Evolutionary conservation across 37 sponge, comb jelly and placozoan species (phyloP).

Genomic region (Chondrosia reniformis): DNA sequence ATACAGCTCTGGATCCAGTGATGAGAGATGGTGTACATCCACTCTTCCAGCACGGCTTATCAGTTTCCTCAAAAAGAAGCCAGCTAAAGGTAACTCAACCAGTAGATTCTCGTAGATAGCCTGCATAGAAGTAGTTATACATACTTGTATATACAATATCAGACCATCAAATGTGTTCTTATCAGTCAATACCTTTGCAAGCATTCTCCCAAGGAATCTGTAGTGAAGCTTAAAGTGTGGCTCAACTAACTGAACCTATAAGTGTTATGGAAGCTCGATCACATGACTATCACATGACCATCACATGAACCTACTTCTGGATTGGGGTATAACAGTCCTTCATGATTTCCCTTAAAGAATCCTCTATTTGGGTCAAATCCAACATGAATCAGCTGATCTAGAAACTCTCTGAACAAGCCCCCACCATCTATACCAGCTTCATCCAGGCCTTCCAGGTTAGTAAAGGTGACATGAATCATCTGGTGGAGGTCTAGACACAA

Average conservation of each 20-base stretch:
- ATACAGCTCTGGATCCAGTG: slow-evolving; percentile 87
- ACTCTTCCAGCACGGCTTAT: slow-evolving; percentile 44
- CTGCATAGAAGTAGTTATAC: background rate
- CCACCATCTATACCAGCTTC: slow-evolving; percentile 98
- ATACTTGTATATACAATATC: background rate
- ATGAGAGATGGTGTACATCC: slow-evolving; percentile 77
- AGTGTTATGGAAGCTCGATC: background rate
- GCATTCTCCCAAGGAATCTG: slow-evolving; percentile 78
- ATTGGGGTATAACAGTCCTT: slow-evolving; percentile 65
- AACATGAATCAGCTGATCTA: slow-evolving; percentile 80
- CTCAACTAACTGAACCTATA: slow-evolving; percentile 54
- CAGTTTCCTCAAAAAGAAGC: slow-evolving; percentile 84
- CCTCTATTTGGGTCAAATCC: slow-evolving; percentile 90
- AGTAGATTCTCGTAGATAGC: slow-evolving; percentile 76
- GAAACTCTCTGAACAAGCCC: slow-evolving; percentile 95
- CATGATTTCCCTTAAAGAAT: slow-evolving; percentile 69
- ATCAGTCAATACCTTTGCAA: slow-evolving; percentile 82
- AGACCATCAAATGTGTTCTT: too few relatives aligned
- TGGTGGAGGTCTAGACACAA: slow-evolving; percentile 41
- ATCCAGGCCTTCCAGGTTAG: slow-evolving; percentile 86
- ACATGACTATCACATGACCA: background rate
- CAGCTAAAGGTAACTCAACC: slow-evolving; percentile 88
- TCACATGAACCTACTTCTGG: slow-evolving; percentile 45
- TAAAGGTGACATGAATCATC: slow-evolving; percentile 48
- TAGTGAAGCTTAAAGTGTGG: slow-evolving; percentile 72